Evolutionary conservation across 2,888 invertebrate genomes (phyloP), one percentile per base, ranked within the genome.

Genomic region (Euzophera pinguis): DNA sequence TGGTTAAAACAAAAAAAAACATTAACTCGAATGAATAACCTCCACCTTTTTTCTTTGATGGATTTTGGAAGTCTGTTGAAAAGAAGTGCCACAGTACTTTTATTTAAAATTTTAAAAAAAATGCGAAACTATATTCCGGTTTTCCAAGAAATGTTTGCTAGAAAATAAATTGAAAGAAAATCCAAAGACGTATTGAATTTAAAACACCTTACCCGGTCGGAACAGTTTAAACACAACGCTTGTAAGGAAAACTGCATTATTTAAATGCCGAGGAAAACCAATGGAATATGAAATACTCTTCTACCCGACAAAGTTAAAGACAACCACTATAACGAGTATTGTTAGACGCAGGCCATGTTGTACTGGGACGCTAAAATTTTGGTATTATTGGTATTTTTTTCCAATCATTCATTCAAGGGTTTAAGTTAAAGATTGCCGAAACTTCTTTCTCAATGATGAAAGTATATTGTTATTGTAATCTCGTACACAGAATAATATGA

Each of bases 221-320:
- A 13, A 27, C 43, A 29, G 4, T 27, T 12, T 27, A 27, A 43
- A 43, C 27, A 43, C 14, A 45, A 10, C 32, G 32, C 32, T 45
- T 45, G 14, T 32, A n/a, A 45, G 16, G 47, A 48, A 48, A 48
- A 48, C 47, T 37, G 47, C 47, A 48, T 48, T 48, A 13, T 48
- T 37, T 32, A 16, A 45, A 34, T 10, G 16, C 14, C 14, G 32
- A 32, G 14, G 32, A 32, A 45, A 45, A 45, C 45, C 45, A 45
- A 13, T 45, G 45, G 29, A 45, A 45, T 32, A 45, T 32, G 45
- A 32, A 45, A 45, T 29, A 12, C 43, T 45, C 32, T 32, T 32
- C 14, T 45, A 32, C 45, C 45, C 45, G 32, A 45, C 45, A 34
- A 45, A 35, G 35, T 35, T 35, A 8, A 22, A 48, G 47, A 47